These are phyloP conservation scores for Scophthalmus maximus DNA, from an alignment of 2,113 vertebrate species.

Conservation along the genomic window DNA sequence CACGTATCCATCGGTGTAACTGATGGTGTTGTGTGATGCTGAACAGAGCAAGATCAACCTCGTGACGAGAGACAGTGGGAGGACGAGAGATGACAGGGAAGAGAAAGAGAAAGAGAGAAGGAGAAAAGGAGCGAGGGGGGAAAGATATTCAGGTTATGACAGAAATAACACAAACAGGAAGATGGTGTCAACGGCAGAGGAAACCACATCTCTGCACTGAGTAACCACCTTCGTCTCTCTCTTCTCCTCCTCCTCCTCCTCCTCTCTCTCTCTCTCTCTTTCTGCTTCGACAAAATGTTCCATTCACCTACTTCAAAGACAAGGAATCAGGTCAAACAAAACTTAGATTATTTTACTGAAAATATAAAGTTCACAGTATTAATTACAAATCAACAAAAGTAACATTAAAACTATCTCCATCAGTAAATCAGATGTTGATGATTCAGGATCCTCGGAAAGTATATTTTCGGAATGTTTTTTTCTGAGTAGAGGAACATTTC, in stretches of 20 bases:
- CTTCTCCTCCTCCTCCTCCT: conserved; percentile 27
- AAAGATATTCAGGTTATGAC: conserved; percentile 29
- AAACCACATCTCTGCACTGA: conserved; percentile 76
- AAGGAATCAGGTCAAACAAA: conserved; percentile 27
- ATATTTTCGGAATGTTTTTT: background rate
- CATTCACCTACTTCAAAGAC: conserved; percentile 31
- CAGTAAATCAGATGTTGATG: background rate
- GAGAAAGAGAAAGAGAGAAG: background rate
- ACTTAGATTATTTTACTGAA: background rate
- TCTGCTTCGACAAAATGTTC: conserved; percentile 25
- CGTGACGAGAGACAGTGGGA: background rate
- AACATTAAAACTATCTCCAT: background rate
- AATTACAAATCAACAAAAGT: conserved; percentile 5
- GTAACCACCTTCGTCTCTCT: conserved; percentile 54
- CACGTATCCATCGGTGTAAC: no score
- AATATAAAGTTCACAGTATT: conserved; percentile 5
- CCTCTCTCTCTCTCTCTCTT: conserved; percentile 6
- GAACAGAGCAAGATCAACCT: background rate
- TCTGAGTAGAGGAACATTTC: background rate
- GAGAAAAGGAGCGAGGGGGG: background rate
- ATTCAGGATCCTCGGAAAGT: background rate
- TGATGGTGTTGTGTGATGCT: no score
- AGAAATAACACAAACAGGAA: conserved; percentile 84
- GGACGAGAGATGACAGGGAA: conserved; percentile 1
- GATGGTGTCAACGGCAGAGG: conserved; percentile 73